Conservation (phyloP, 2,113 vertebrate species). For the Actenoides lindsayi region DNA sequence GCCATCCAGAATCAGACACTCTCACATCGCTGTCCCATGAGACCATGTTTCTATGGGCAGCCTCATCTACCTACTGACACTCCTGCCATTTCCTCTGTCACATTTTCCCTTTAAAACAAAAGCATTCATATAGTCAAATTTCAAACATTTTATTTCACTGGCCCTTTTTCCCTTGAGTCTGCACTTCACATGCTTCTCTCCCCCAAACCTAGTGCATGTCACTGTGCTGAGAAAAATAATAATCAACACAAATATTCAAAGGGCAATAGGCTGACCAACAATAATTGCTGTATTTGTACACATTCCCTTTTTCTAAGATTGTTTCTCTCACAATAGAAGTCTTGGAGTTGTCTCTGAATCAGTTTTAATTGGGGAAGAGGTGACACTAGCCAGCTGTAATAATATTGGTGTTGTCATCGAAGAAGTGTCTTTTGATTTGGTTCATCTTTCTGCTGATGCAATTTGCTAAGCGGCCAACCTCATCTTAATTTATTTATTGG, state of each 20-base stretch:
- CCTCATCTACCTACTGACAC: background rate
- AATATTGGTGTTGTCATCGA: background rate
- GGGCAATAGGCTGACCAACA: background rate
- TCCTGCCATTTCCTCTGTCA: background rate
- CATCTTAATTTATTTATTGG: constrained; percentile 41
- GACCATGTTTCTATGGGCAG: accelerated
- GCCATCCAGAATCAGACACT: background rate
- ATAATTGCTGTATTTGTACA: background rate
- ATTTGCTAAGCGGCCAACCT: background rate
- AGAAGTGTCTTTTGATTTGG: background rate
- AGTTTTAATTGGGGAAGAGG: background rate
- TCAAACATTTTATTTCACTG: background rate
- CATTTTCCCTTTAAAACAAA: background rate
- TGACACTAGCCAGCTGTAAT: background rate
- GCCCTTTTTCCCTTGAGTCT: background rate
- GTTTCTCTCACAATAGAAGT: background rate
- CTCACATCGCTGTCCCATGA: background rate
- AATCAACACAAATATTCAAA: background rate
- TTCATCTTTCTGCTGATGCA: background rate
- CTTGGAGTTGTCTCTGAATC: background rate
- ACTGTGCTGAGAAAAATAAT: background rate
- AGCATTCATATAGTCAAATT: background rate
- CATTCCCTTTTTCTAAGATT: background rate
- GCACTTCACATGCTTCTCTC: background rate
- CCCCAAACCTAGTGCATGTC: accelerated